Percentiles rank a stretch among this genome's conserved stretches.
These are phyloP conservation scores for Psilopsiagon aymara DNA, from an alignment of 2,113 vertebrate genomes.

Conservation along the genomic window DNA sequence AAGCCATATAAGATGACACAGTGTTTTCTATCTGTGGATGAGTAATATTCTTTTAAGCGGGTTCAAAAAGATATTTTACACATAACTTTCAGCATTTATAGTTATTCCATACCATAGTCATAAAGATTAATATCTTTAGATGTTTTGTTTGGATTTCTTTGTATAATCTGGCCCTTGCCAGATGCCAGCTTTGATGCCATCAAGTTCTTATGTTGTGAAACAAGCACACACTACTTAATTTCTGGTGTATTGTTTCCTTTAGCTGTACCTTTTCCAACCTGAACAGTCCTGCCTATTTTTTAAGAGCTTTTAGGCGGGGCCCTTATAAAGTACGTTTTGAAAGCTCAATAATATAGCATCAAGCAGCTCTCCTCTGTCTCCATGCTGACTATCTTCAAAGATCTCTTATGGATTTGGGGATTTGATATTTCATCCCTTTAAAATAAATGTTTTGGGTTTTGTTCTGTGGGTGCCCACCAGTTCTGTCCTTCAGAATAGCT, in stretches of 20 bases:
- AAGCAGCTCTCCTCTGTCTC: neutral
- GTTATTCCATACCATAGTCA: neutral
- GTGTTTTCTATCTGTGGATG: too few relatives aligned
- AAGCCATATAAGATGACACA: rapidly evolving
- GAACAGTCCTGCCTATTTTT: neutral
- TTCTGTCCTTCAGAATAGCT: neutral
- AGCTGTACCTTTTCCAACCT: neutral
- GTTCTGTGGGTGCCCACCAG: neutral
- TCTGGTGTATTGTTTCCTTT: neutral
- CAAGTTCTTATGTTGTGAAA: neutral
- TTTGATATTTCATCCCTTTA: neutral
- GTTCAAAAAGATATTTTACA: neutral
- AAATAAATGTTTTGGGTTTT: neutral
- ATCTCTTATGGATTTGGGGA: neutral
- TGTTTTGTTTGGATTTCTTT: neutral
- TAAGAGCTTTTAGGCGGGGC: neutral
- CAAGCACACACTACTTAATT: neutral
- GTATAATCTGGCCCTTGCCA: neutral
- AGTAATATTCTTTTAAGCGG: neutral
- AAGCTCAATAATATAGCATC: neutral
- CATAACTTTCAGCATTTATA: neutral
- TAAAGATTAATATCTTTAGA: neutral
- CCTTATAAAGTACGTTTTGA: neutral
- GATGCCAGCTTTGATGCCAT: neutral
- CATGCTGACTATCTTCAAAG: neutral